These are phyloP conservation scores for Lepidocyrtinus sp. DNA, from an alignment of 2,888 invertebrate species.

Conservation along the genomic window DNA sequence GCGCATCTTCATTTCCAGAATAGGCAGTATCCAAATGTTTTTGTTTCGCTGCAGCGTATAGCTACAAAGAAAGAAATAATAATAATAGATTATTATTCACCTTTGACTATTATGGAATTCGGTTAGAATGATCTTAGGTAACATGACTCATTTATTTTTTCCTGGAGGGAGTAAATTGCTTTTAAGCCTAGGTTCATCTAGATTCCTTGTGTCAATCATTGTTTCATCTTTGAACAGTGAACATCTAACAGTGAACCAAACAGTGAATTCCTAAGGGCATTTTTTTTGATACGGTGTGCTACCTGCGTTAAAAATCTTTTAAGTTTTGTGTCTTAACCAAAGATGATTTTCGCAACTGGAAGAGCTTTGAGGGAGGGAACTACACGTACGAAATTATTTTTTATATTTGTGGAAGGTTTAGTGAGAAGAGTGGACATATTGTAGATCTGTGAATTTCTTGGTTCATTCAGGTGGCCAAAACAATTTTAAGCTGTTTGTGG, in stretches of 20 bases:
- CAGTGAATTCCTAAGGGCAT: no score
- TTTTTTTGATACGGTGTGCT: background rate
- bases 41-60: background rate
- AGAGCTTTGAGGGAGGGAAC: slow-evolving; percentile 57
- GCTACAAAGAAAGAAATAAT: slow-evolving; percentile 15
- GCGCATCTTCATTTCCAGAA: background rate
- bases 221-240: slow-evolving; percentile 46
- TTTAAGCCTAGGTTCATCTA: slow-evolving; percentile 22
- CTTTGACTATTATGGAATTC: slow-evolving; percentile 15
- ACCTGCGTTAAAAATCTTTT: no score
- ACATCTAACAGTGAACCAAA: slow-evolving; percentile 8
- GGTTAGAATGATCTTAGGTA: slow-evolving; percentile 32
- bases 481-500: slow-evolving; percentile 63
- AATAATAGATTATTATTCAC: slow-evolving; percentile 35
- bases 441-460: no score
- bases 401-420: background rate
- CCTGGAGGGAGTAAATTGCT: background rate
- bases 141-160: slow-evolving; percentile 15
- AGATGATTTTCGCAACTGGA: slow-evolving; percentile 63
- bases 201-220: slow-evolving; percentile 22
- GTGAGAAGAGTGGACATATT: background rate
- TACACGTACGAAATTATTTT: slow-evolving; percentile 36
- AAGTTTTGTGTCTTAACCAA: slow-evolving; percentile 25
- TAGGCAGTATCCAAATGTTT: background rate
- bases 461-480: slow-evolving; percentile 52